phyloP scores from a whole-genome alignment of 2,797 vertebrate species.

The Falco biarmicus region DNA sequence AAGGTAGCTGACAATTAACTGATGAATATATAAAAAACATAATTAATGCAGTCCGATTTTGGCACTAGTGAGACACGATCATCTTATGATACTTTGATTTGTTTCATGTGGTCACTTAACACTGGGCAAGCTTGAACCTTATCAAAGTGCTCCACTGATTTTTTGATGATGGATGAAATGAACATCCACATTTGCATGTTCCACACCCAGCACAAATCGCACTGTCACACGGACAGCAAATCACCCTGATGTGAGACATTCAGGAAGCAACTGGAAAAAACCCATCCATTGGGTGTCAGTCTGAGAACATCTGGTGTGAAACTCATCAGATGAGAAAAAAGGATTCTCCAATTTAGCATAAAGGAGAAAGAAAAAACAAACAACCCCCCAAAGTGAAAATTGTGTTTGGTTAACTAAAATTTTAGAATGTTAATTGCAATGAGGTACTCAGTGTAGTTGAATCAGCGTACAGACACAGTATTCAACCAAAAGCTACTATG shows the following conservation, averaged over 20 bases:
- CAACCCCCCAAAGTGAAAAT: neutral
- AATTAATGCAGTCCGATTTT: neutral
- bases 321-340: neutral
- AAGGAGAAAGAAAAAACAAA: neutral
- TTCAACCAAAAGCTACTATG: neutral
- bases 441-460: neutral
- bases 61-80: neutral
- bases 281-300: neutral
- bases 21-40: rapidly evolving
- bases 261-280: neutral
- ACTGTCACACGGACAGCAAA: neutral
- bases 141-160: neutral
- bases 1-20: neutral
- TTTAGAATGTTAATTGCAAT: neutral
- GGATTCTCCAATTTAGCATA: neutral
- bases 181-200: neutral
- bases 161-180: no score
- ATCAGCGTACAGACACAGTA: neutral
- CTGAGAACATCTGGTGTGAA: neutral
- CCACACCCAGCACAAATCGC: neutral
- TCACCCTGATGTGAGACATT: neutral
- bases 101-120: neutral
- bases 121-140: neutral
- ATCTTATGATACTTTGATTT: neutral
- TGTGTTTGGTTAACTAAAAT: neutral